Base-by-base conservation (phyloP, 2,797 vertebrate species). In the Aldrovandia affinis region DNA sequence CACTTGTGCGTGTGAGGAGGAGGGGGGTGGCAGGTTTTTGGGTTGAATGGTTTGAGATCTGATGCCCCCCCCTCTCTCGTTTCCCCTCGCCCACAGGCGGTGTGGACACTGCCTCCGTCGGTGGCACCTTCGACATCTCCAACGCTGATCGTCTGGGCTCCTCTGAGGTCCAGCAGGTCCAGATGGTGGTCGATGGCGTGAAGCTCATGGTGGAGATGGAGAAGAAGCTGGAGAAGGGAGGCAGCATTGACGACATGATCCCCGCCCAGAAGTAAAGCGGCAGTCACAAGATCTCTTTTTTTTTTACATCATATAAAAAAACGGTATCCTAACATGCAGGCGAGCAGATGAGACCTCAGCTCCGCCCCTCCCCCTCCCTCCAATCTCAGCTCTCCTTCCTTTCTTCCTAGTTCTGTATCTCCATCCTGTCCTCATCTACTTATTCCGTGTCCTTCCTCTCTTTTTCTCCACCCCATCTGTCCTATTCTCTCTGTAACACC, bases 201-300 rank as follows among this genome's bases (percentile, higher is more conserved):
- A 99, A 99, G 92, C 96, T 99, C 86, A 98, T 99, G 97, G 89
- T 99, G 82, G 98, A 98, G 94, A 98, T 99, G 97, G 98, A 99
- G 95, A 99, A 99, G 96, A 97, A 97, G 88, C 94, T 99, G 77
- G 98, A 99, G 92, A 98, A 99, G 93, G 96, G 96, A 85, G 96
- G 97, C 89, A 33, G 96, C 89, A 97, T 99, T 10, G 98, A 99
- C 33, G 95, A 93, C 96, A 97, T 99, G 97, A 96, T 99, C 91
- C 98, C 98, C 0, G 97, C 98, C 84, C 98, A 99, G 96, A 96
- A 96, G 95, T 96, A 95, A 94, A 95, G 85, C 30, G 88, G 91
- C 82, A 86, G 80, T 55, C 59, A 70, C 57, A n/a, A n/a, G 78
- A 78, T 89, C 91, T 91, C 55, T 91, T 93, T 90, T 89, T 84